These are phyloP conservation scores for Adelosebastes latens DNA, from an alignment of 2,797 vertebrate genomes.

Conservation along the genomic window DNA sequence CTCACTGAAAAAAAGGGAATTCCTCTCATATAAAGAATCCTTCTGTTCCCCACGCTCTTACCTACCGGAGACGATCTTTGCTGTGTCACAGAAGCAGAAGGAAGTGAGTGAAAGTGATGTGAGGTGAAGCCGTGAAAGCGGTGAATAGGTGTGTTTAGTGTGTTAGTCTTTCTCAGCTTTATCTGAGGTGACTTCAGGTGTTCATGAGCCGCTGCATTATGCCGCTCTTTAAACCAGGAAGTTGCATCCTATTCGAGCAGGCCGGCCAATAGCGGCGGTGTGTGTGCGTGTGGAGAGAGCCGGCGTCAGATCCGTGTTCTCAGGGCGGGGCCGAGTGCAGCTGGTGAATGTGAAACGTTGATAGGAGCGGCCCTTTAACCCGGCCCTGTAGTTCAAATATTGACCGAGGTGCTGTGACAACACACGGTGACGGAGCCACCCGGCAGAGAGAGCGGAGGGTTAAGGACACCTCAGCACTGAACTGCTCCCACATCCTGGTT, in stretches of 20 bases:
- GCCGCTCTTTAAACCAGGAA: background rate
- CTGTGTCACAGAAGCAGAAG: background rate
- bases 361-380: slow-evolving; percentile 66
- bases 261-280: background rate
- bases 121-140: background rate
- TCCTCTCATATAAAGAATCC: too few species aligned
- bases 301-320: slow-evolving; percentile 77
- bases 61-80: background rate
- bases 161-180: slow-evolving; percentile 12
- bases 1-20: too few species aligned
- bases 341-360: slow-evolving; percentile 57
- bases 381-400: slow-evolving; percentile 80
- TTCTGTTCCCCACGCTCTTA: too few species aligned
- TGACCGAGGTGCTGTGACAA: slow-evolving; percentile 69
- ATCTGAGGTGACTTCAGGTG: slow-evolving; percentile 4
- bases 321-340: slow-evolving; percentile 71
- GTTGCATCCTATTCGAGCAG: slow-evolving; percentile 34
- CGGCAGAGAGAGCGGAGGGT: background rate
- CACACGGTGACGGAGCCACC: background rate
- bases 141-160: background rate
- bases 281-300: background rate
- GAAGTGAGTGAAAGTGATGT: background rate
- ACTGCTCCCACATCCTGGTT: slow-evolving; percentile 55
- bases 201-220: background rate
- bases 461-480: slow-evolving; percentile 82